Evolutionary conservation across 2,113 vertebrate genomes (phyloP), one percentile per base, ranked within the genome.

Genomic region (Poeciliopsis prolifica): DNA sequence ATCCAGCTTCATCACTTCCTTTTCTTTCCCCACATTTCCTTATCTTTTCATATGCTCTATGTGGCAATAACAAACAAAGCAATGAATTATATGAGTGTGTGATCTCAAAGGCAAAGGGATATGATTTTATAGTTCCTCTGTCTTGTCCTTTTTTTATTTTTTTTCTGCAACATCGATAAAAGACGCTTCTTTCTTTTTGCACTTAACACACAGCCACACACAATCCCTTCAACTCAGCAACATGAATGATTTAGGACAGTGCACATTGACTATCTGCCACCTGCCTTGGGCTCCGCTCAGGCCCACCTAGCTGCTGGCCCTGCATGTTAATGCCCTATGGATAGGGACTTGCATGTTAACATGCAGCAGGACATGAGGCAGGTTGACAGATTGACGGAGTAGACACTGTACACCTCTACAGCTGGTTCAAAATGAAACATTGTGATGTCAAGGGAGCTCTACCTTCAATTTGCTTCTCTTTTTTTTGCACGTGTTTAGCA

Each of bases 251-350:
- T 94, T 93, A 93, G 88, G 81, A 91, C 83, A 70, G 84, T 87
- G 86, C 89, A 90, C 90, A 93, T 88, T 91, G 93, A 94, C 92
- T 93, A 89, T 92, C 90, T 93, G 92, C 92, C 93, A 94, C 91
- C 94, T 93, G 92, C 91, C 87, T 83, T 74, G 84, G 87, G 86
- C 92, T 83, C 84, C 73, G 87, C 83, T 90, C 85, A 84, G 86
- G 85, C 87, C 89, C 91, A 94, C 92, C 93, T 92, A 91, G 90
- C 89, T 87, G 76, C 86, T 87, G 85, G 86, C 84, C 84, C 83
- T 92, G 92, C 91, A 93, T 93, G 86, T 86, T 93, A 93, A 94
- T 91, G 83, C 71, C 67, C 13, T 12, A 77, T 70, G 81, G 83
- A 86, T 85, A 54, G 85, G 88, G 91, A 78, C 88, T 90, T 85